Base-by-base conservation (phyloP, 2,888 invertebrate species). In the Steinernema scapterisci region DNA sequence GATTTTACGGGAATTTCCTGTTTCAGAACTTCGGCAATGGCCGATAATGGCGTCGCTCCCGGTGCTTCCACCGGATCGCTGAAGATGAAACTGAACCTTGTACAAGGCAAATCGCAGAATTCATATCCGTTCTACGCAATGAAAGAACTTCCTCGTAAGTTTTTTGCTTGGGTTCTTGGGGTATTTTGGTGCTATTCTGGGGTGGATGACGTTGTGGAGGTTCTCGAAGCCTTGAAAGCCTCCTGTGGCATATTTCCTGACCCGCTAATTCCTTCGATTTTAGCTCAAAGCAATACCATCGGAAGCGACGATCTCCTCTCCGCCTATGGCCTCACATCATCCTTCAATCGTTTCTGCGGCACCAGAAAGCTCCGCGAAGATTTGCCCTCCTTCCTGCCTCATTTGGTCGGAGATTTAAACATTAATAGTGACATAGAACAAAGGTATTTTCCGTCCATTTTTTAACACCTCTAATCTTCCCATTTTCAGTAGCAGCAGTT, bases 361-460 rank as follows among this genome's bases (percentile, higher is more conserved):
- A 46, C 51, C 16, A 48, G 75, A 70, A 76, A 78, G 43, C 51
- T 63, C 3, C 76, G 77, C 16, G 84, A 83, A 73, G 77, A 79
- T n/a, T 45, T 84, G 52, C 76, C 76, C 3, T 75, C 84, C 1
- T 84, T 82, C 73, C 73, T 84, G n/a, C 84, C 84, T 2, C 79
- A 81, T 54, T 71, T 84, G n/a, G 80, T 79, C 45, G 84, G 84
- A 25, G 77, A 81, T 52, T 79, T 84, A 56, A 77, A 80, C 56
- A 76, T 83, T 75, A 21, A 51, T 51, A 16, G 23, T 38, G 16
- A 19, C 38, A 25, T 11, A 44, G n/a, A n/a, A n/a, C n/a, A n/a
- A n/a, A n/a, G n/a, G n/a, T n/a, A n/a, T n/a, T n/a, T n/a, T n/a
- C n/a, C n/a, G n/a, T n/a, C n/a, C n/a, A n/a, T n/a, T n/a, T 19